These are phyloP conservation scores for Pangasius macronema DNA, from an alignment of 2,797 vertebrate genomes.

Conservation along the genomic window DNA sequence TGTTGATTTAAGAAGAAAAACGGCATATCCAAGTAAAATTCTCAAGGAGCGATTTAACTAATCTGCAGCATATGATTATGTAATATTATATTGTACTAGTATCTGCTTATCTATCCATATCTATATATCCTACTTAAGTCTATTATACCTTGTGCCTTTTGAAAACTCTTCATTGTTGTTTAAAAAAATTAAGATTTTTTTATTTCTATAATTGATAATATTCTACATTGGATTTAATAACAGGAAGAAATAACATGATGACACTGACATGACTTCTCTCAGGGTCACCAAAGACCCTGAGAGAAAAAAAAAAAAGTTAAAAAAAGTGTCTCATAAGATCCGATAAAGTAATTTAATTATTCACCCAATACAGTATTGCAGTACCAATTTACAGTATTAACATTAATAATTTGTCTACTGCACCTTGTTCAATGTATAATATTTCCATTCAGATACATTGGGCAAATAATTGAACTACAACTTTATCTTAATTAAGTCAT, in stretches of 20 bases:
- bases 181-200: neutral
- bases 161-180: neutral
- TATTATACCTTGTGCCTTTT: too few relatives aligned
- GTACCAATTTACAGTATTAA: constrained; percentile 1
- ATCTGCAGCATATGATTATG: neutral
- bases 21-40: neutral
- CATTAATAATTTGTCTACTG: neutral
- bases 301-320: neutral
- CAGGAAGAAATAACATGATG: neutral
- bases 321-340: neutral
- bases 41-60: neutral
- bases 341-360: neutral
- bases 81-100: too few relatives aligned
- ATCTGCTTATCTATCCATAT: too few relatives aligned
- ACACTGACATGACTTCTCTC: neutral
- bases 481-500: neutral
- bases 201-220: neutral
- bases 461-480: neutral
- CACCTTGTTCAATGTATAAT: neutral
- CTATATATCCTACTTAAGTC: too few relatives aligned
- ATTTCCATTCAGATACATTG: neutral
- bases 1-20: neutral
- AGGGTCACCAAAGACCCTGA: neutral
- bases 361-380: neutral
- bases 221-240: neutral